Conservation (phyloP, 2,888 invertebrate genomes). For the Dilophus febrilis region DNA sequence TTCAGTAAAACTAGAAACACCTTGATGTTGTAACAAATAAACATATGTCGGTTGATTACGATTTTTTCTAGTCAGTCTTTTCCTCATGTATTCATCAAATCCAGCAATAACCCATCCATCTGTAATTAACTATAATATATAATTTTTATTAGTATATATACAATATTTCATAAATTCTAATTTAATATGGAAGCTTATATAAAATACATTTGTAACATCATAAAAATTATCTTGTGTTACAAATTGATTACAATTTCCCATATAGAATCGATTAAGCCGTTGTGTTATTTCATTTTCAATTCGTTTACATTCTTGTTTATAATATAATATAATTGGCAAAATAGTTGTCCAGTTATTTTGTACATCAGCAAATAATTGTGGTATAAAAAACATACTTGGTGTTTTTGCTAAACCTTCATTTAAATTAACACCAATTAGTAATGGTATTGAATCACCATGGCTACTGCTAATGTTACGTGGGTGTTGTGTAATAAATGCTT, state of each 20-base stretch:
- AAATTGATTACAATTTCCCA: slow-evolving; percentile 22
- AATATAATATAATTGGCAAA: slow-evolving; percentile 41
- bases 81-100: no score
- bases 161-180: no score
- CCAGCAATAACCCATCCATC: no score
- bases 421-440: slow-evolving; percentile 55
- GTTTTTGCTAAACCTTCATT: slow-evolving; percentile 55
- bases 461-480: slow-evolving; percentile 31
- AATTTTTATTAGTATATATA: no score
- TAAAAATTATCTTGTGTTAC: no score
- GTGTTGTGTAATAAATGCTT: slow-evolving; percentile 49
- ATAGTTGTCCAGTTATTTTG: slow-evolving; percentile 36
- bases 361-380: slow-evolving; percentile 35
- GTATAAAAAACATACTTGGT: slow-evolving; percentile 24
- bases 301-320: slow-evolving; percentile 35
- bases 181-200: no score
- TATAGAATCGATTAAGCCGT: slow-evolving; percentile 37
- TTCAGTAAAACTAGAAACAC: no score
- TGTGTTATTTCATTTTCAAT: slow-evolving; percentile 31
- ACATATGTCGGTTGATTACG: no score
- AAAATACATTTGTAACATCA: no score
- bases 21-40: no score
- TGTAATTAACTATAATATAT: no score
- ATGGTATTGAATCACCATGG: slow-evolving; percentile 34
- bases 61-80: no score